Evolutionary conservation across 1,140 invertebrate genomes (phyloP), one percentile per base, ranked within the genome.

Genomic region (Drosophila setifemur): DNA sequence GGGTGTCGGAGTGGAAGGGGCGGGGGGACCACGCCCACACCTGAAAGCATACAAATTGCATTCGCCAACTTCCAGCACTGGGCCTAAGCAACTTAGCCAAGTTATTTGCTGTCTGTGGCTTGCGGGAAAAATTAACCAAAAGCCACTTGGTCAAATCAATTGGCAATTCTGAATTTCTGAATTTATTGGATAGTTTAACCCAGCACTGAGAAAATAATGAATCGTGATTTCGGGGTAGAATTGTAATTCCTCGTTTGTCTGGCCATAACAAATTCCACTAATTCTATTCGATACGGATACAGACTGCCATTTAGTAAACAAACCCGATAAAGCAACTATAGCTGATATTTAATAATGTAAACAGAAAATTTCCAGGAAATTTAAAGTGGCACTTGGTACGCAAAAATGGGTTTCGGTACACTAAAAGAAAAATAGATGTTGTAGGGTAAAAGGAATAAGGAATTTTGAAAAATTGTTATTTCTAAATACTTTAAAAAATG

Each of bases 51-150:
- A 78, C 52, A 73, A 74, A 69, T 60, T 86, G 71, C 75, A 85
- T 64, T 64, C 75, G 67, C 43, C 81, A 85, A 72, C 79, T 79
- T 76, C 43, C 57, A 69, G 52, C 48, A 42, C 43, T n/a, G 45
- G 18, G 14, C 61, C 44, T 54, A 55, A 50, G 66, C 66, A 77
- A 54, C 61, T 49, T 44, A 35, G 52, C 69, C 12, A 43, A 23
- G 5, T 23, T 64, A n/a, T n/a, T n/a, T n/a, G n/a, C n/a, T n/a
- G n/a, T n/a, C n/a, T n/a, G n/a, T n/a, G 49, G 37, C 67, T 67
- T 52, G 40, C 40, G 48, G 52, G 18, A 28, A 23, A 71, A 67
- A 75, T 74, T 74, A 74, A 74, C 43, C 31, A 48, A 44, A 40
- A 60, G 54, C 35, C 71, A 74, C 40, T 53, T 45, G 23, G 9